Conservation (phyloP, 2,888 invertebrate genomes). For the Ophion ellenae region DNA sequence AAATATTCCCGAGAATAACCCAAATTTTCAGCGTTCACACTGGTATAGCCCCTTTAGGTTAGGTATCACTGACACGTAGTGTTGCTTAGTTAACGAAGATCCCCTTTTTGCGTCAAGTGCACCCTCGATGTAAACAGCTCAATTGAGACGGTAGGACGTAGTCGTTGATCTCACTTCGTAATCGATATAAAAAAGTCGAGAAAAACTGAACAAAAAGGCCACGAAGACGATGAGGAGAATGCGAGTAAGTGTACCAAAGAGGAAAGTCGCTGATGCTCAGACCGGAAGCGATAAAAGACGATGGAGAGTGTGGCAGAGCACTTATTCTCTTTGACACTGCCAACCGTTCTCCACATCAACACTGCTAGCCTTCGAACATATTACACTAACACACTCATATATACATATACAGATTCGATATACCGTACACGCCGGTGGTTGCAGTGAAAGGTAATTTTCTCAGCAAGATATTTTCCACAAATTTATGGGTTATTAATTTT, state of each 20-base stretch:
- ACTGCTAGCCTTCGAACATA: conserved; percentile 11
- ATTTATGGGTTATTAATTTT: conserved; percentile 80
- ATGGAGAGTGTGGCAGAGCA: conserved; percentile 17
- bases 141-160: background rate
- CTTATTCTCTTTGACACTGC: conserved; percentile 28
- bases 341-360: conserved; percentile 25
- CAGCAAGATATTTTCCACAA: conserved; percentile 69
- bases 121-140: background rate
- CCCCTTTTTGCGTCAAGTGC: no score
- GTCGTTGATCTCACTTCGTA: background rate
- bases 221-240: background rate
- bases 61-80: no score
- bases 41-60: no score
- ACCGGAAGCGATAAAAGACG: conserved; percentile 51
- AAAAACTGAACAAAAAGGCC: background rate
- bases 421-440: conserved; percentile 50
- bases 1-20: no score
- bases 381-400: background rate
- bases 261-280: conserved; percentile 35
- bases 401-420: conserved; percentile 18
- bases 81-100: no score
- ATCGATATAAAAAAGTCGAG: background rate
- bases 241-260: conserved; percentile 22
- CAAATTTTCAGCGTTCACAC: no score
- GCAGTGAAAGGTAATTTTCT: conserved; percentile 73